Base-by-base conservation (phyloP, 1,140 invertebrate species). In the Drosophila mauritiana region DNA sequence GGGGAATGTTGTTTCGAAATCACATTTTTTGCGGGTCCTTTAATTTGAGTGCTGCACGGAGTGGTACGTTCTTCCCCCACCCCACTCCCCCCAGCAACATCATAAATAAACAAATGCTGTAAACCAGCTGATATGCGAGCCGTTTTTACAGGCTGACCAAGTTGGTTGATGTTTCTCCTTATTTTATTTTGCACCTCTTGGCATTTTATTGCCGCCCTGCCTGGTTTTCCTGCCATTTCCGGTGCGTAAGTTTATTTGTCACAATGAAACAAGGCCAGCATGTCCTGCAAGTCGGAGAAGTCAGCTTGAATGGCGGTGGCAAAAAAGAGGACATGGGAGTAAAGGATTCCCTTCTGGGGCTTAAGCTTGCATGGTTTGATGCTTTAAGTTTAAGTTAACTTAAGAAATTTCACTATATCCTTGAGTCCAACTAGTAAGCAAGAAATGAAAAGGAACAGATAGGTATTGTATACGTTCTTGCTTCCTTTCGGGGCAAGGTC, bases 91-190 rank as follows among this genome's bases (percentile, higher is more conserved):
- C 2, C 20, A 22, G 3, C 20, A 22, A 22, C 20, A 62, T 61
- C 52, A 77, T 77, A 77, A 77, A 77, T 77, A 77, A 77, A 74
- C 63, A 77, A 77, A 69, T 11, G 31, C 46, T 46, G 62, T 43
- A 77, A 76, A 69, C 49, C 74, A 77, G 56, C 54, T 54, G 54
- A 76, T 75, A 75, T 73, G 74, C 72, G 34, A 74, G 52, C 45
- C 40, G 27, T 11, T 22, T 13, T 37, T 42, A 42, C 31, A 56
- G 46, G 17, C 34, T 34, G 57, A 17, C 12, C 53, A 6, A 36
- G 39, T 34, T 46, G 55, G 52, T 63, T 72, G 45, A 62, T 40
- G 52, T n/a, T 42, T 27, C 25, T 1, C 20, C 25, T 10, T 20
- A 4, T 42, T 27, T 48, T 17, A 48, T 4, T 17, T 39, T 39